phyloP scores from a whole-genome alignment of 1,140 invertebrate species.

The Ceratina australensis region DNA sequence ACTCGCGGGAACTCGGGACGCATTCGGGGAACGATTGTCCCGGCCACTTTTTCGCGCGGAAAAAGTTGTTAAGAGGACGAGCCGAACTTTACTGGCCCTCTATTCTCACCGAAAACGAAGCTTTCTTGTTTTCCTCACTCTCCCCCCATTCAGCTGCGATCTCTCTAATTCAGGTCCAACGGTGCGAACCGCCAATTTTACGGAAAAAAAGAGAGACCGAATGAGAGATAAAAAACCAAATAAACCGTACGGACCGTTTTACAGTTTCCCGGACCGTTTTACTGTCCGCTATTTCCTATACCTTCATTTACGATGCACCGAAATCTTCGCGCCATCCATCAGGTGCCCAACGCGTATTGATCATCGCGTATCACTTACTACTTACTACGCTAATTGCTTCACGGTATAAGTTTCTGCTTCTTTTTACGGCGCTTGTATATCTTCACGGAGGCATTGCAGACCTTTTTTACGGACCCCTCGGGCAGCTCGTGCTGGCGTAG shows the following conservation, averaged over 20 bases:
- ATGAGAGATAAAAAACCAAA: background rate
- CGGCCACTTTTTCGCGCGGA: constrained; percentile 41
- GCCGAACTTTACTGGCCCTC: constrained; percentile 50
- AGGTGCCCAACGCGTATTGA: constrained; percentile 14
- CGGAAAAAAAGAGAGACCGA: background rate
- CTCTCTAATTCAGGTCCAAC: constrained; percentile 38
- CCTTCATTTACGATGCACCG: constrained; percentile 21
- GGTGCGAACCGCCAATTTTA: constrained; percentile 22
- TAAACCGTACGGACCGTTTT: constrained; percentile 17
- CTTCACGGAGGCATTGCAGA: no score
- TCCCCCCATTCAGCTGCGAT: no score
- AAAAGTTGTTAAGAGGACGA: constrained; percentile 51
- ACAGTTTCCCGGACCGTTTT: constrained; percentile 13
- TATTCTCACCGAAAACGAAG: constrained; percentile 44
- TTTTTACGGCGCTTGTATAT: constrained; percentile 18
- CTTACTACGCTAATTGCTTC: constrained; percentile 46
- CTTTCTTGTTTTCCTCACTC: constrained; percentile 8
- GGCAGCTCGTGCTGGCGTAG: background rate
- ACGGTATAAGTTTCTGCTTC: background rate
- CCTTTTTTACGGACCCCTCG: no score
- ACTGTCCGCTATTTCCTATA: background rate
- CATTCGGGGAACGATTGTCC: constrained; percentile 46
- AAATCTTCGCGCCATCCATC: background rate
- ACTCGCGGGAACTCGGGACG: constrained; percentile 54
- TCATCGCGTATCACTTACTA: constrained; percentile 31